Evolutionary conservation across 2,113 vertebrate species (phyloP), one percentile per base, ranked within the genome.

Genomic region (Poeciliopsis prolifica): DNA sequence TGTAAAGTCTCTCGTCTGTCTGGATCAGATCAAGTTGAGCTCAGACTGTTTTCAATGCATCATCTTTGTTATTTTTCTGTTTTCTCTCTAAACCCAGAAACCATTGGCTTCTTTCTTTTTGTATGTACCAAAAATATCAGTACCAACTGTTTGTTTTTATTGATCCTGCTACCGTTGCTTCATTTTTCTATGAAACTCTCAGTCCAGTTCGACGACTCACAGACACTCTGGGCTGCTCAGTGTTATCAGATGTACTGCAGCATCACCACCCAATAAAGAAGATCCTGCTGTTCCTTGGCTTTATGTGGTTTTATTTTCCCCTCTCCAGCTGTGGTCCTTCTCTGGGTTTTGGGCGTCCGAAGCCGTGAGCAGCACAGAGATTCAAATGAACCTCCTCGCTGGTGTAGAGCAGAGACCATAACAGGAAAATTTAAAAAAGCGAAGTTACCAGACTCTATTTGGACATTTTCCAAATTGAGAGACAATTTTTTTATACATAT

Each of bases 231-330:
- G 19, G 26, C 64, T 65, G 63, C 61, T 68, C n/a, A 51, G 35
- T 70, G 61, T 61, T 54, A 77, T 71, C 17, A 26, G 48, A 40
- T 70, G 28, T 35, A 65, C 63, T 3, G 22, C 74, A 74, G 26
- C 74, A 65, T 70, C 78, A 51, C 63, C 26, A 3, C 44, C 44
- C 29, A 86, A 86, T 90, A 90, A 92, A 89, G 48, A 81, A 89
- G 48, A 81, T 75, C 30, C 1, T 24, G 24, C 24, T 58, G 4
- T 37, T 0, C 0, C 26, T 31, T 5, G 2, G 74, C 54, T 22
- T 78, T 58, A 72, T 66, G 3, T 31, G 3, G 3, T 31, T 4
- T 31, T 31, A 74, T 63, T 67, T 71, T 29, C 28, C 14, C 14
- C 12, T 13, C 9, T 60, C 40, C 60, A 13, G 70, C 54, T 1